Base-by-base conservation (phyloP, 2,888 invertebrate species). In the Agonum fuliginosum region DNA sequence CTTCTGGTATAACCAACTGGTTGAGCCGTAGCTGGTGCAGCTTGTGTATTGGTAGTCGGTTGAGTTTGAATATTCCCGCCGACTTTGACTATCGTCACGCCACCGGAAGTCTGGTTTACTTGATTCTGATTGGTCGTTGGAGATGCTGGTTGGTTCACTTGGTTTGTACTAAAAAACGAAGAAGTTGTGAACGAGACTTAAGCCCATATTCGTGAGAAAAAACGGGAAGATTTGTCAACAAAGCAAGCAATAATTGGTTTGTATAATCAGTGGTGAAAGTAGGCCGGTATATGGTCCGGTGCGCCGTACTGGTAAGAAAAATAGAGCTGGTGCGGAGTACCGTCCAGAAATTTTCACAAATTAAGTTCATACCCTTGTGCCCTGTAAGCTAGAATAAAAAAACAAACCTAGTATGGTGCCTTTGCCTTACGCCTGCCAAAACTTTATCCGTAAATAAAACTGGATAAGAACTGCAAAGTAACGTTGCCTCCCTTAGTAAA, bases 361-460 rank as follows among this genome's bases (percentile, higher is more conserved):
- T n/a, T 65, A 30, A 62, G 1, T 8, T 24, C 4, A 30, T 27
- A 27, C 8, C 17, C 6, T 20, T 12, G 6, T n/a, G 6, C 24
- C 5, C 17, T 46, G n/a, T n/a, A n/a, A n/a, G n/a, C n/a, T 46
- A 17, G 34, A 10, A 12, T 37, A 2, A 37, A 37, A 6, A 8
- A 37, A 20, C 46, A 79, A 83, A 86, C 86, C 87, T 87, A 34
- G 86, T 85, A 80, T 86, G 86, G 84, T 90, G 90, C 82, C 92
- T 90, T 81, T 93, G 92, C 22, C 93, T 86, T 77, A 95, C 92
- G 80, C 94, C 93, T 19, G 91, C 90, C 78, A 96, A 90, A 84
- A 95, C 92, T 83, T 93, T 92, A 84, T 94, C 95, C 1, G 93
- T 94, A 85, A 96, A 93, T 62, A 96, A 89, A 67, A 92, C 91